These are phyloP conservation scores for Apamea sordens DNA, from an alignment of 2,888 invertebrate genomes.

Conservation along the genomic window DNA sequence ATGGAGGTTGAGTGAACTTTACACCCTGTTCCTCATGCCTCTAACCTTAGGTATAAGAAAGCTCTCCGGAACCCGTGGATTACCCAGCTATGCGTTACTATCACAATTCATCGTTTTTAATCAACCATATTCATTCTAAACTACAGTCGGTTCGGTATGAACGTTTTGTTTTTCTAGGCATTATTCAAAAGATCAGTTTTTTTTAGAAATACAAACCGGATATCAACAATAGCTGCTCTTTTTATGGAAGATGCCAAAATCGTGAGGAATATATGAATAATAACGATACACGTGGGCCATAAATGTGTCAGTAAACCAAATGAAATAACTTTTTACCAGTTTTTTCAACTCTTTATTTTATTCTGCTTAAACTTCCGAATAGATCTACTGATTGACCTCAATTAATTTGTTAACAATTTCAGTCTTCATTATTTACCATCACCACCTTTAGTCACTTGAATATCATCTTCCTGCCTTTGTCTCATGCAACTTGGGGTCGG, in stretches of 20 bases:
- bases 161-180: too few species aligned
- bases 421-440: too few species aligned
- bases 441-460: neutral
- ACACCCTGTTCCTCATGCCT: too few species aligned
- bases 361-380: neutral
- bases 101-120: neutral
- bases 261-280: conserved; percentile 25
- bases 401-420: neutral
- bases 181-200: neutral
- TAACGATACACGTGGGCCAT: conserved; percentile 24
- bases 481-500: neutral
- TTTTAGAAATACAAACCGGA: neutral
- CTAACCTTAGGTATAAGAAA: neutral
- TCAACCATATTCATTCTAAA: neutral
- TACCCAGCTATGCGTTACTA: neutral
- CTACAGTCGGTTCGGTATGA: neutral
- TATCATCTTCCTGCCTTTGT: neutral
- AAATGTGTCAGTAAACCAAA: conserved; percentile 16
- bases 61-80: neutral
- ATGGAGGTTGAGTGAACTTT: too few species aligned
- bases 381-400: neutral
- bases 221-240: conserved; percentile 9
- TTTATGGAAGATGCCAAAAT: conserved; percentile 7
- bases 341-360: neutral
- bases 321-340: neutral